These are phyloP conservation scores for Seira sanloemensis DNA, from an alignment of 2,888 invertebrate genomes.

Conservation along the genomic window DNA sequence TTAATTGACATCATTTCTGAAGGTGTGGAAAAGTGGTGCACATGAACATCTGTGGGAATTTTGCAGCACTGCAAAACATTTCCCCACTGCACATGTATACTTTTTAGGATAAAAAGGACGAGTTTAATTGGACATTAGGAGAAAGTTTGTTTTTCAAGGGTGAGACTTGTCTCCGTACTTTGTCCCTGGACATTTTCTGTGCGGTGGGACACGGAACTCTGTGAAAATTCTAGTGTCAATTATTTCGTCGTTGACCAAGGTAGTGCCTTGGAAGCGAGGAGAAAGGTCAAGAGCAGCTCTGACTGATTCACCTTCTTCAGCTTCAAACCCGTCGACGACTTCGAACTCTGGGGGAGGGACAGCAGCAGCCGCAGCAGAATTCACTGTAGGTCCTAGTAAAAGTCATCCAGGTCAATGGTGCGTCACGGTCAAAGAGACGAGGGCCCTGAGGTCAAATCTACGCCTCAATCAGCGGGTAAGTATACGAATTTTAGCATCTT, in stretches of 20 bases:
- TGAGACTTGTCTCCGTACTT: neutral
- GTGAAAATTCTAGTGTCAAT: constrained; percentile 72
- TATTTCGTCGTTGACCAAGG: constrained; percentile 72
- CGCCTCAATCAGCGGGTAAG: constrained; percentile 73
- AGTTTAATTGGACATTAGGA: too few species aligned
- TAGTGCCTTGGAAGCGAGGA: constrained; percentile 72
- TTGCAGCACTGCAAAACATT: neutral
- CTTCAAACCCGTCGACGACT: constrained; percentile 44
- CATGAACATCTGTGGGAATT: neutral
- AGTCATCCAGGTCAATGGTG: constrained; percentile 72
- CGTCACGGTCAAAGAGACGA: constrained; percentile 70
- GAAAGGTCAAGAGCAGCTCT: constrained; percentile 65
- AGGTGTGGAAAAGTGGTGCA: too few species aligned
- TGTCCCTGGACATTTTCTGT: neutral
- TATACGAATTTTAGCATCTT: neutral
- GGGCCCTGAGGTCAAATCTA: constrained; percentile 71
- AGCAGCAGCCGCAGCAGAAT: constrained; percentile 37
- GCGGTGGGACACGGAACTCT: constrained; percentile 26
- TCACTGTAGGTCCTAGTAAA: constrained; percentile 69
- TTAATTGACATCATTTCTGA: too few species aligned
- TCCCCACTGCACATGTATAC: neutral
- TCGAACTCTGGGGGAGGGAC: neutral
- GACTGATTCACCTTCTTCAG: constrained; percentile 43
- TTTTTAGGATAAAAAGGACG: neutral
- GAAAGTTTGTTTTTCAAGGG: neutral